These are phyloP conservation scores for Lepidothrix coronata DNA, from an alignment of 2,113 vertebrate species.

Conservation along the genomic window DNA sequence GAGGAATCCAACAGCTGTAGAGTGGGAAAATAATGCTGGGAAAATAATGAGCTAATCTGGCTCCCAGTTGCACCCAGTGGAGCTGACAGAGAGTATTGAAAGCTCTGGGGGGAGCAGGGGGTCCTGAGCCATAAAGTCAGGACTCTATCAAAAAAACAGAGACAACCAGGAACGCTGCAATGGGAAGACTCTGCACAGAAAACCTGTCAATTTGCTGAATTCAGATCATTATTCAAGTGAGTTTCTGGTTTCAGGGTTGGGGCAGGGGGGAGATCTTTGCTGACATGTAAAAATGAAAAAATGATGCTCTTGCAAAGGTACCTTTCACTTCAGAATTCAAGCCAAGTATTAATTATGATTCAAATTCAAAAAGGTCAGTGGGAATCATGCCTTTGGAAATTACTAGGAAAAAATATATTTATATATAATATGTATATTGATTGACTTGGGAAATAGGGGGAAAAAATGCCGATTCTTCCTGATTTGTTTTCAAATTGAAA, in stretches of 20 bases:
- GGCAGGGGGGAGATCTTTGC: slow-evolving; percentile 1
- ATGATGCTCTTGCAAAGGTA: slow-evolving; percentile 40
- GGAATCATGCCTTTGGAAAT: neutral
- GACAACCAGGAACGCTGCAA: neutral
- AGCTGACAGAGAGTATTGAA: neutral
- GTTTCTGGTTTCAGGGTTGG: neutral
- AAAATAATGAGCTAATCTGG: slow-evolving; percentile 55
- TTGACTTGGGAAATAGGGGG: neutral
- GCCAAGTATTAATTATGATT: neutral
- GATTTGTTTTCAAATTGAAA: neutral
- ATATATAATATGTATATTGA: neutral
- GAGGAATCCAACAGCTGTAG: slow-evolving; percentile 46
- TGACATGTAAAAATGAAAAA: slow-evolving; percentile 25
- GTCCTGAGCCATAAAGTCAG: neutral
- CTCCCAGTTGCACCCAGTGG: slow-evolving; percentile 31
- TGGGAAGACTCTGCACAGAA: neutral
- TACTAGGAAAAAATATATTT: neutral
- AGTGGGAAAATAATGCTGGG: slow-evolving; percentile 38
- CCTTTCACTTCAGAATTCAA: neutral
- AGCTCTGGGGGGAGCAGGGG: neutral
- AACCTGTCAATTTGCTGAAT: slow-evolving; percentile 3
- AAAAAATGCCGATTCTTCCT: neutral
- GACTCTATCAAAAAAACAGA: neutral
- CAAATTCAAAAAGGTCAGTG: neutral
- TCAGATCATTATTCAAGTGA: slow-evolving; percentile 13